These are phyloP conservation scores for Acestrorhynchus altus DNA, from an alignment of 2,797 vertebrate genomes.

Conservation along the genomic window DNA sequence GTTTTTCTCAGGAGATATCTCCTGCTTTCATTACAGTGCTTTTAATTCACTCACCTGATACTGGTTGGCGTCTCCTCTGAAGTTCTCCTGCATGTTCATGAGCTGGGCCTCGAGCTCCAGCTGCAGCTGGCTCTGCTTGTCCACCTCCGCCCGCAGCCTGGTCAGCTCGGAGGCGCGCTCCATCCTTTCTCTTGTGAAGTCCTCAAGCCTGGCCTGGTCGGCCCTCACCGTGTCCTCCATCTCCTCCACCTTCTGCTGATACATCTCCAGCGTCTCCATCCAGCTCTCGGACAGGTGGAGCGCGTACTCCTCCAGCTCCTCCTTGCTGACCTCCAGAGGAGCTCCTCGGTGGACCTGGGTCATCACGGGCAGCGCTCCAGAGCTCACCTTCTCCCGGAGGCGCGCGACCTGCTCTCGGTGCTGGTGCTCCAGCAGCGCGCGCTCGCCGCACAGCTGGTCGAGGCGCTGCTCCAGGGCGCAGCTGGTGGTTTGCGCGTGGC, in stretches of 20 bases:
- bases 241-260: slow-evolving; percentile 83
- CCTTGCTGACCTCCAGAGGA: slow-evolving; percentile 68
- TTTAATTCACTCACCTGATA: slow-evolving; percentile 84
- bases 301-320: slow-evolving; percentile 82
- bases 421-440: slow-evolving; percentile 74
- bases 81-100: slow-evolving; percentile 80
- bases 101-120: slow-evolving; percentile 83
- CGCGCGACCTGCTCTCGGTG: slow-evolving; percentile 76
- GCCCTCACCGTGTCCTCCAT: slow-evolving; percentile 82
- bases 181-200: slow-evolving; percentile 83
- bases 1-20: not conserved
- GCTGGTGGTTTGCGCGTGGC: slow-evolving; percentile 78
- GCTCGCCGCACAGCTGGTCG: slow-evolving; percentile 79
- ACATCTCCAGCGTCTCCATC: slow-evolving; percentile 82
- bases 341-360: slow-evolving; percentile 68
- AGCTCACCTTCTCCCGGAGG: slow-evolving; percentile 75
- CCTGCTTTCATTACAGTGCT: not conserved
- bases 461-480: slow-evolving; percentile 83
- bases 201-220: slow-evolving; percentile 75
- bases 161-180: slow-evolving; percentile 79
- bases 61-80: slow-evolving; percentile 74
- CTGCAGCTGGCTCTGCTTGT: slow-evolving; percentile 80
- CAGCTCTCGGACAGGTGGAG: slow-evolving; percentile 83
- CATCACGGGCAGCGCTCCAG: slow-evolving; percentile 63
- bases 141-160: slow-evolving; percentile 77